Base-by-base conservation (phyloP, 2,113 vertebrate genomes). In the Daubentonia madagascariensis region DNA sequence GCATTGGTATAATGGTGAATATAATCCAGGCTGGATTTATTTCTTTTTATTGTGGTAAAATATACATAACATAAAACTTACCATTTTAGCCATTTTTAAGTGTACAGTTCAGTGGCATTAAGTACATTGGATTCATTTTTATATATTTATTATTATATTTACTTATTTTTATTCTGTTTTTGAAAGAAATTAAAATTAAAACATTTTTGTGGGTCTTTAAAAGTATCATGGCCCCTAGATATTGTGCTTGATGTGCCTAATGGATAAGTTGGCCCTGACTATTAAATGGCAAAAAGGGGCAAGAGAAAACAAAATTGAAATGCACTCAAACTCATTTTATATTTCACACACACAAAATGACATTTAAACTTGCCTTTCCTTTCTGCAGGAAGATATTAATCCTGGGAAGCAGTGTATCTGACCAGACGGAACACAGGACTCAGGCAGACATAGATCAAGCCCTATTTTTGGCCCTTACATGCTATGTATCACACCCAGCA, bases 301-400 rank as follows among this genome's bases (percentile, higher is more conserved):
- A 81, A 91, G 43, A 83, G 81, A 84, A n/a, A 92, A 5, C 43
- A 95, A 97, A 93, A 85, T 4, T 94, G 35, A 93, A 79, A 72
- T 85, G 85, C 3, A 89, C 23, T 45, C 65, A 85, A 92, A 94
- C 23, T 96, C n/a, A 89, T 63, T 97, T 95, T 83, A 54, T 43
- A 83, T 40, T 96, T 89, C 45, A 81, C 12, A 59, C 25, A 81
- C 45, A 93, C 28, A 57, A 73, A 95, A 59, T 85, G 22, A 67
- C 52, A 93, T 81, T 95, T 43, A 70, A 85, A 45, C 8, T 45
- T 84, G 37, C 45, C 4, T 81, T 72, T 76, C 20, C 14, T 89
- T 63, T 85, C 52, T 87, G 11, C 32, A 78, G 48, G 61, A 50
- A 78, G 63, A 81, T 72, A 76, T 5, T 91, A 54, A 91, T 80